Conservation (phyloP, 2,888 invertebrate genomes). For the Drosophila koepferae region DNA sequence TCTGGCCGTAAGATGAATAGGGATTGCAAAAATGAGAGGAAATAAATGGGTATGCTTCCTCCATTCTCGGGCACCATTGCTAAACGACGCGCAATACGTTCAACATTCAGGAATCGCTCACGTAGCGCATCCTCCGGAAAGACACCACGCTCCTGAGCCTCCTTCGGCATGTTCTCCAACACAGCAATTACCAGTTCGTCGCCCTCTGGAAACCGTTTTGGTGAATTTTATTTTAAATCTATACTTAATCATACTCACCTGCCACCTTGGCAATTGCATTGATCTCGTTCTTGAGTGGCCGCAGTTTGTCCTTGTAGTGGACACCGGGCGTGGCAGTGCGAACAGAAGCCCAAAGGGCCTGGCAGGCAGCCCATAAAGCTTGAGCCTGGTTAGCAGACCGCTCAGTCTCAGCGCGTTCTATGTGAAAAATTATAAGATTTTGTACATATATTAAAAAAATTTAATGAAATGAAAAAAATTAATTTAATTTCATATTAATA, state of each 20-base stretch:
- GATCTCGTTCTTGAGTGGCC: slow-evolving; percentile 89
- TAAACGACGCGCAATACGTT: slow-evolving; percentile 92
- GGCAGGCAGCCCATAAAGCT: slow-evolving; percentile 97
- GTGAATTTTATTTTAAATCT: too few species aligned
- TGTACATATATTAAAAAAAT: too few species aligned
- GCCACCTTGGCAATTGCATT: slow-evolving; percentile 91
- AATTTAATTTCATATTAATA: background rate
- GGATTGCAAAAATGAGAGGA: slow-evolving; percentile 96
- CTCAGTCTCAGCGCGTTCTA: slow-evolving; percentile 90
- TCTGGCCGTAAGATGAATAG: slow-evolving; percentile 90
- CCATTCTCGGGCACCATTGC: slow-evolving; percentile 95
- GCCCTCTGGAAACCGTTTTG: slow-evolving; percentile 85
- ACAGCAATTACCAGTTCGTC: slow-evolving; percentile 93
- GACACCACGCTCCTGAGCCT: slow-evolving; percentile 92
- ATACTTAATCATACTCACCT: slow-evolving; percentile 85
- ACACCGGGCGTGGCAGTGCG: slow-evolving; percentile 87
- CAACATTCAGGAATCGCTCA: slow-evolving; percentile 93
- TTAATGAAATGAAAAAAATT: too few species aligned
- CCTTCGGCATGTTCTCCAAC: slow-evolving; percentile 91
- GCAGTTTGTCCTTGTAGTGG: slow-evolving; percentile 87
- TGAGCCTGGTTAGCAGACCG: slow-evolving; percentile 92
- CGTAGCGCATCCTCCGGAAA: slow-evolving; percentile 94
- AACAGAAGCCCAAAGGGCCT: slow-evolving; percentile 92
- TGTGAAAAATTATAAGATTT: background rate
- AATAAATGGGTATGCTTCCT: slow-evolving; percentile 92